Conservation (phyloP, 1,140 invertebrate genomes). For the Drosophila chauvacae region DNA sequence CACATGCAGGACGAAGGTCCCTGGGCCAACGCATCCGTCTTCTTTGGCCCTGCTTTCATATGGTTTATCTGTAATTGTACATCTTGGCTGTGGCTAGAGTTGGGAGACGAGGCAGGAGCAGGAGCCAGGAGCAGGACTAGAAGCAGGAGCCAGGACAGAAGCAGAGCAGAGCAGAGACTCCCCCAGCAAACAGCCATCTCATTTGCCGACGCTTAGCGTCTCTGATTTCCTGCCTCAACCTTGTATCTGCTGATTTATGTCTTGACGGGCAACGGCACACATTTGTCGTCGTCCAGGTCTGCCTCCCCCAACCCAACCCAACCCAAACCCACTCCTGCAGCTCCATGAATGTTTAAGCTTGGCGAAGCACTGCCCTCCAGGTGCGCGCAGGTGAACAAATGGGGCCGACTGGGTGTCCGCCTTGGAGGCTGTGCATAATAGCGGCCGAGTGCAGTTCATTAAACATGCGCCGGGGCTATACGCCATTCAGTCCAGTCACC, state of each 20-base stretch:
- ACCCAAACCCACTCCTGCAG: neutral
- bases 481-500: constrained; percentile 32
- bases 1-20: constrained; percentile 42
- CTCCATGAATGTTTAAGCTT: neutral
- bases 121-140: neutral
- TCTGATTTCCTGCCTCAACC: constrained; percentile 29
- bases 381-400: constrained; percentile 15
- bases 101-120: neutral
- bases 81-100: constrained; percentile 40
- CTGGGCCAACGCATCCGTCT: constrained; percentile 66
- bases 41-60: constrained; percentile 31
- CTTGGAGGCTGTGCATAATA: constrained; percentile 37
- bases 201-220: constrained; percentile 38
- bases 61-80: constrained; percentile 78
- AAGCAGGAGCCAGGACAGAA: neutral
- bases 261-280: constrained; percentile 55
- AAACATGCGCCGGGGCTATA: constrained; percentile 39
- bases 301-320: no score
- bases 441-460: constrained; percentile 51
- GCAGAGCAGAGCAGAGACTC: neutral
- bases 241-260: constrained; percentile 66
- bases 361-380: constrained; percentile 17
- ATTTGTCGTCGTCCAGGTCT: constrained; percentile 43
- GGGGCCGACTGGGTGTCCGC: neutral
- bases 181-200: constrained; percentile 21